Evolutionary conservation across 2,113 vertebrate species (phyloP).

Genomic region (Naja naja): DNA sequence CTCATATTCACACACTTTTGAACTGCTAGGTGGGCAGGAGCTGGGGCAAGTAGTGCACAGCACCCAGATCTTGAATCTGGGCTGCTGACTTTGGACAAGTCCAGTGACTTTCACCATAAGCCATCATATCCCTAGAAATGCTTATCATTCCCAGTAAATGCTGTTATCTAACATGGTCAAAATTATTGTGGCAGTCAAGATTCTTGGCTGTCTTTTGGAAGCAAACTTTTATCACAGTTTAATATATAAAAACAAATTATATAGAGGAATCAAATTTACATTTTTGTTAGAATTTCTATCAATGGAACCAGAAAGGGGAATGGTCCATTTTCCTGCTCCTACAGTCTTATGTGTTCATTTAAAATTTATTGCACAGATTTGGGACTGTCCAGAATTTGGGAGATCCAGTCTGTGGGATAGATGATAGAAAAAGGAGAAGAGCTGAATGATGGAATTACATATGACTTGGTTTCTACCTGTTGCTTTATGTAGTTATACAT

Average conservation of each 20-base stretch:
- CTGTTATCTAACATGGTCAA: not conserved
- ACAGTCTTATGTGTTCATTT: not conserved
- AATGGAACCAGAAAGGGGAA: not conserved
- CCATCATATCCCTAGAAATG: not conserved
- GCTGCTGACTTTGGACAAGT: not conserved
- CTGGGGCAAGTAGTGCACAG: not conserved
- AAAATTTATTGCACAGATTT: not conserved
- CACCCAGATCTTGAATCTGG: not conserved
- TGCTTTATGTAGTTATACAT: conserved; percentile 25
- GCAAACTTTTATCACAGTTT: conserved; percentile 1
- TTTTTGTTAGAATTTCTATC: not conserved
- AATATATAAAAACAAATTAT: conserved; percentile 18
- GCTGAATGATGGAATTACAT: not conserved
- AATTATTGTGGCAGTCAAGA: not conserved
- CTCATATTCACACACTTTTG: not conserved
- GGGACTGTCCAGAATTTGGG: not conserved
- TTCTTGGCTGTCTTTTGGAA: conserved; percentile 9
- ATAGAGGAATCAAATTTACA: fast-evolving
- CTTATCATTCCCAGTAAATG: not conserved
- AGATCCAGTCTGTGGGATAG: not conserved
- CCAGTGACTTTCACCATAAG: not conserved
- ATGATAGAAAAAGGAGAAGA: not conserved
- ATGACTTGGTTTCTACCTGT: not conserved
- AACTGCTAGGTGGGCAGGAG: not conserved
- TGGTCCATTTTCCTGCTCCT: not conserved